Base-by-base conservation (phyloP, 2,797 vertebrate genomes). In the Labeo calbasu region DNA sequence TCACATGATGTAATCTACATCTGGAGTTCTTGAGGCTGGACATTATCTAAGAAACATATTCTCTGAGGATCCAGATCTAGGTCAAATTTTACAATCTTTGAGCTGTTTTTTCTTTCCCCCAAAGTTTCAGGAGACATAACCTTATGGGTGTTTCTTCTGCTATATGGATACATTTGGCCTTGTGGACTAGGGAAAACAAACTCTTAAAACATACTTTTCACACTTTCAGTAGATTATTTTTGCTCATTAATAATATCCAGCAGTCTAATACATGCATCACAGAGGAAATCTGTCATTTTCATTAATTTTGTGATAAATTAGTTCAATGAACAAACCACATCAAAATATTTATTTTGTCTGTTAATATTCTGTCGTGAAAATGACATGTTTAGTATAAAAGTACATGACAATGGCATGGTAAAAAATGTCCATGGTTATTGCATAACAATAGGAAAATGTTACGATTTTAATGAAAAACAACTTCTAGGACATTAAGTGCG, bases 1-100 rank as follows among this genome's bases (percentile, higher is more conserved):
- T 66, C 72, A 23, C 48, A 77, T 88, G 81, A 89, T 81, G 83
- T 86, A 76, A 89, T 85, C 83, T 79, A 51, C 84, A 87, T 86
- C 82, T 86, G 78, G 79, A 50, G 57, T 78, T 85, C 77, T 55
- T 55, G 53, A 84, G 69, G 43, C 63, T 73, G 25, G 65, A n/a
- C 40, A 81, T 87, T 87, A 82, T 85, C 85, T 91, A 87, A 86
- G 81, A 72, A 28, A 21, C 61, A 57, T 50, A 59, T 63, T 55
- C 68, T 72, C 78, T 77, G 65, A 80, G 82, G 53, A 82, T 81
- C 32, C 57, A 79, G n/a, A 79, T 83, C 77, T 70, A 80, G 84
- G 82, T 79, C 84, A 86, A 32, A 88, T 75, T 70, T 79, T 84
- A 48, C 55, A 59, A 59, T 78, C 40, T 51, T 50, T 68, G 43